Evolutionary conservation across 2,797 vertebrate species (phyloP).

Genomic region (Coregonus sp.): DNA sequence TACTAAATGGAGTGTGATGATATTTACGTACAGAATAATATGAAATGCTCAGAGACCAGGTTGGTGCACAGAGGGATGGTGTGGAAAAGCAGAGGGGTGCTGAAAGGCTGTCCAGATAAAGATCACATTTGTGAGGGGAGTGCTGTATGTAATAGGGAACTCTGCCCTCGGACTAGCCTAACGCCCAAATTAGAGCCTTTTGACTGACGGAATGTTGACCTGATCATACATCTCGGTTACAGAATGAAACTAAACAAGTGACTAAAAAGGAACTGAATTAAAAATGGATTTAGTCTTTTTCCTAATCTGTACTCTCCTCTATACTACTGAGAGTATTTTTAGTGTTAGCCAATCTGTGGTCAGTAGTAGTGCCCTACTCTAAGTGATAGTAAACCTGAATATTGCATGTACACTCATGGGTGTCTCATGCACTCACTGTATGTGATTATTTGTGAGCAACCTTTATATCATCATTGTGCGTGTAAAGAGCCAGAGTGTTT

Average conservation of each 20-base stretch:
- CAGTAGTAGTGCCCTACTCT: background rate
- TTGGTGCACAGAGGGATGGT: constrained; percentile 31
- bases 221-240: constrained; percentile 38
- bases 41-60: no score
- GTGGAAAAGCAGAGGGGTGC: constrained; percentile 37
- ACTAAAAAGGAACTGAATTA: constrained; percentile 8
- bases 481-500: background rate
- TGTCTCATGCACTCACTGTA: background rate
- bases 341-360: background rate
- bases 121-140: constrained; percentile 50
- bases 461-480: background rate
- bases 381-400: background rate
- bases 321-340: background rate
- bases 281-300: background rate
- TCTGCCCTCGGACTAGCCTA: constrained; percentile 38
- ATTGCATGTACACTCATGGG: no score
- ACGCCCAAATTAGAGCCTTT: constrained; percentile 27
- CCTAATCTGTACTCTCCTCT: background rate
- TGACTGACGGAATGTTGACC: constrained; percentile 21
- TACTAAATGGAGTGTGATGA: no score
- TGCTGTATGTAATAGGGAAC: background rate
- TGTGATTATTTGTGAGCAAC: background rate
- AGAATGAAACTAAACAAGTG: constrained; percentile 26
- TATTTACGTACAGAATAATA: no score
- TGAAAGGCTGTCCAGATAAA: constrained; percentile 48